phyloP scores from a whole-genome alignment of 2,888 invertebrate genomes.

The Euproctis similis region DNA sequence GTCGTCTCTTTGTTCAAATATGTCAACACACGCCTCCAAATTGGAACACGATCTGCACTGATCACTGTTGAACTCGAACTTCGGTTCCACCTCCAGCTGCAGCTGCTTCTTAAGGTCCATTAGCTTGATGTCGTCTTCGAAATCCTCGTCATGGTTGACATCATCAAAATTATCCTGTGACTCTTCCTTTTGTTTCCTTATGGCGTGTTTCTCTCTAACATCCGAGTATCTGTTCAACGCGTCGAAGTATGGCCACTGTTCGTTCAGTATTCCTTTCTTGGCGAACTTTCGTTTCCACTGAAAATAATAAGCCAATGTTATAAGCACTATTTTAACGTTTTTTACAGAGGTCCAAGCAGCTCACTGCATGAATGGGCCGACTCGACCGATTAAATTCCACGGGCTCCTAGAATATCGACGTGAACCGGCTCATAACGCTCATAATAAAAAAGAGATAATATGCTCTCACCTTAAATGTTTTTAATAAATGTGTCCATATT shows the following conservation, averaged over 20 bases:
- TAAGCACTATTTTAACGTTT: too few species aligned
- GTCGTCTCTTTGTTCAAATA: constrained; percentile 43
- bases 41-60: constrained; percentile 50
- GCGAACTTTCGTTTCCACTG: constrained; percentile 69
- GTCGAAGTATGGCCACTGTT: constrained; percentile 62
- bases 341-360: too few species aligned
- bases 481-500: constrained; percentile 56
- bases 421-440: too few species aligned
- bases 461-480: constrained; percentile 54
- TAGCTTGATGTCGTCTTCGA: constrained; percentile 60
- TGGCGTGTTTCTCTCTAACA: constrained; percentile 23
- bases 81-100: constrained; percentile 36
- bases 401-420: too few species aligned
- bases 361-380: too few species aligned
- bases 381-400: too few species aligned
- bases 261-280: constrained; percentile 55
- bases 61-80: constrained; percentile 32
- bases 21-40: constrained; percentile 43
- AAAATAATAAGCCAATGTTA: constrained; percentile 20
- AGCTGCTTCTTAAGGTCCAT: constrained; percentile 53
- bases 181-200: constrained; percentile 24
- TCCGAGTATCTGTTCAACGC: constrained; percentile 45
- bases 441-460: too few species aligned
- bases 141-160: constrained; percentile 34
- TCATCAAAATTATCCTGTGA: constrained; percentile 24